Conservation (phyloP, 2,113 vertebrate species). For the Siphamia tubifer region DNA sequence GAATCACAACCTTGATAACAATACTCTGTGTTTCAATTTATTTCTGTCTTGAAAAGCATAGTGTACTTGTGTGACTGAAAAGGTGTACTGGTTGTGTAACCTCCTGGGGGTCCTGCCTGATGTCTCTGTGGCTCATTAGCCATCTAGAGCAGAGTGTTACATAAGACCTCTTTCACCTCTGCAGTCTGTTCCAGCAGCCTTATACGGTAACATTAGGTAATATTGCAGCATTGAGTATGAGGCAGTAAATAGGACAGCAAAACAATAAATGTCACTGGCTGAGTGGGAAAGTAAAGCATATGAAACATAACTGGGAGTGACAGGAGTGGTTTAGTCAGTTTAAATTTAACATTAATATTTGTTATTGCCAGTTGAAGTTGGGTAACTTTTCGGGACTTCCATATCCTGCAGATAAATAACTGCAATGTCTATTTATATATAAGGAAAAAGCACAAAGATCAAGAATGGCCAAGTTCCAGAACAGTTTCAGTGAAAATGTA, state of each 20-base stretch:
- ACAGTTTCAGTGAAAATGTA: too few relatives aligned
- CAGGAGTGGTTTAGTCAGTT: neutral
- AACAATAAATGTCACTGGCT: neutral
- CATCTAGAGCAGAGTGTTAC: conserved; percentile 32
- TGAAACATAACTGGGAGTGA: neutral
- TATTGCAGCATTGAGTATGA: neutral
- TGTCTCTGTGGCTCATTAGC: conserved; percentile 61
- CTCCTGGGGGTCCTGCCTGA: conserved; percentile 15
- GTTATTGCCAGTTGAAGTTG: too few relatives aligned
- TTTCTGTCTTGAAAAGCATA: conserved; percentile 11
- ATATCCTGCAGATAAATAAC: too few relatives aligned
- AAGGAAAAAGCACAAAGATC: too few relatives aligned
- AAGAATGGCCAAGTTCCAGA: too few relatives aligned
- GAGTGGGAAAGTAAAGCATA: neutral
- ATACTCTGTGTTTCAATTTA: neutral
- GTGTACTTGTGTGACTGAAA: conserved; percentile 4
- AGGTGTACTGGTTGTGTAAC: conserved; percentile 48
- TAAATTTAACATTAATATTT: neutral
- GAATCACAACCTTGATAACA: neutral
- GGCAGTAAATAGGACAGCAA: conserved; percentile 10
- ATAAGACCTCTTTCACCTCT: conserved; percentile 32
- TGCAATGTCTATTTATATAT: too few relatives aligned
- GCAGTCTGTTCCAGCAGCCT: conserved; percentile 17
- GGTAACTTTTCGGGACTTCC: too few relatives aligned
- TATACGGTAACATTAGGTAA: conserved; percentile 24